Percentiles rank a stretch among this genome's conserved stretches.
phyloP scores from a whole-genome alignment of 1,140 invertebrate species.

The Bombus polaris region DNA sequence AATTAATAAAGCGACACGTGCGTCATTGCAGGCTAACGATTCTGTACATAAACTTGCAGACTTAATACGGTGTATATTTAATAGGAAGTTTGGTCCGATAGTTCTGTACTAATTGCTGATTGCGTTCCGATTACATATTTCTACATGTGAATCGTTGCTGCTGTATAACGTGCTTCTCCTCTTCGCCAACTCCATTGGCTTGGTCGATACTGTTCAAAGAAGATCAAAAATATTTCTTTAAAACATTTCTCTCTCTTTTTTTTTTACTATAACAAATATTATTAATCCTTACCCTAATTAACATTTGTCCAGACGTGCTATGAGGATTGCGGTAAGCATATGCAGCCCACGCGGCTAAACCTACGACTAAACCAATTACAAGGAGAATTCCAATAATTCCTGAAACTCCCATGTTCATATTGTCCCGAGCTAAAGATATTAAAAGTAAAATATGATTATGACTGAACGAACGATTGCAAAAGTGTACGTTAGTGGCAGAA shows the following conservation, averaged over 20 bases:
- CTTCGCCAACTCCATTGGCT: slow-evolving; percentile 95
- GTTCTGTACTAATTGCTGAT: slow-evolving; percentile 72
- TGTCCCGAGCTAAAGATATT: slow-evolving; percentile 66
- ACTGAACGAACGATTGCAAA: background rate
- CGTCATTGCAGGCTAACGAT: slow-evolving; percentile 29
- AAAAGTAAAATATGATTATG: background rate
- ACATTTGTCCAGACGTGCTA: slow-evolving; percentile 95
- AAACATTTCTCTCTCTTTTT: background rate
- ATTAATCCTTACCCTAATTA: slow-evolving; percentile 92
- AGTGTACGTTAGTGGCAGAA: background rate
- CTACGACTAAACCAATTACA: slow-evolving; percentile 84
- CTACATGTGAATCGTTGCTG: slow-evolving; percentile 96
- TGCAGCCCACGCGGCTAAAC: slow-evolving; percentile 88
- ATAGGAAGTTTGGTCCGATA: slow-evolving; percentile 78
- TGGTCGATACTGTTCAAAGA: slow-evolving; percentile 91
- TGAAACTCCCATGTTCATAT: slow-evolving; percentile 81
- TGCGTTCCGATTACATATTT: slow-evolving; percentile 53
- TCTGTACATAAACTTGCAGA: slow-evolving; percentile 35
- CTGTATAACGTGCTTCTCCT: slow-evolving; percentile 95
- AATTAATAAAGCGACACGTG: slow-evolving; percentile 33
- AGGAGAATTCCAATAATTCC: slow-evolving; percentile 88
- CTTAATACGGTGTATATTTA: slow-evolving; percentile 71
- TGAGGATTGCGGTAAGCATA: slow-evolving; percentile 99
- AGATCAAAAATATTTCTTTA: background rate
- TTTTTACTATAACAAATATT: background rate